Conservation (phyloP, 2,888 invertebrate genomes). For the Heliconius ismenius region DNA sequence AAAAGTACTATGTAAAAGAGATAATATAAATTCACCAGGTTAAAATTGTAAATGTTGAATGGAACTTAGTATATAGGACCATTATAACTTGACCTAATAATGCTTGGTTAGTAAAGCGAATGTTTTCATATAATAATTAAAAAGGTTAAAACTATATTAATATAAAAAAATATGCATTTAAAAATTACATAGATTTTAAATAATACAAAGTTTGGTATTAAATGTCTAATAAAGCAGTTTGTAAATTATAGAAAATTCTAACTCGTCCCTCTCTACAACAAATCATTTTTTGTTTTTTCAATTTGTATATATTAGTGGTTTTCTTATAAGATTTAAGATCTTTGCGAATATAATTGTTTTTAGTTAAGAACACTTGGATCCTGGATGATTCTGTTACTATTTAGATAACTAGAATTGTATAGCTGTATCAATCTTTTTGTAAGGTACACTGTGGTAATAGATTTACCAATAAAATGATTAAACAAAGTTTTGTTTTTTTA, state of each 20-base stretch:
- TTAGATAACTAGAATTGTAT: conserved; percentile 29
- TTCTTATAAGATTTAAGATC: conserved; percentile 31
- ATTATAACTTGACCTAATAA: background rate
- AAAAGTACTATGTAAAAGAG: background rate
- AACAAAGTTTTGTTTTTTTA: conserved; percentile 44
- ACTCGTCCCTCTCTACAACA: background rate
- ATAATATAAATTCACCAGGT: background rate
- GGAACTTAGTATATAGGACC: background rate
- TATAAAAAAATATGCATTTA: conserved; percentile 8
- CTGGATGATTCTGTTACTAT: conserved; percentile 26
- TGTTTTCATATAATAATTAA: background rate
- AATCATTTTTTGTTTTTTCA: conserved; percentile 8
- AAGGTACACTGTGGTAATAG: conserved; percentile 52
- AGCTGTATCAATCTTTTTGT: conserved; percentile 32
- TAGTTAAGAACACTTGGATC: conserved; percentile 27
- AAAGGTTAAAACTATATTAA: background rate
- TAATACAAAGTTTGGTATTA: background rate
- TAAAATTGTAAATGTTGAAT: conserved; percentile 4
- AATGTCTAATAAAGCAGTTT: background rate
- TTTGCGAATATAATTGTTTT: conserved; percentile 24
- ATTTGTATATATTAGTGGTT: conserved; percentile 46
- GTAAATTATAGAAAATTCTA: background rate
- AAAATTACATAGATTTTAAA: background rate
- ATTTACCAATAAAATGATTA: conserved; percentile 58
- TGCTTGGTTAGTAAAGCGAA: background rate